Conservation (phyloP, 2,113 vertebrate genomes). For the Sphaerodactylus townsendi region DNA sequence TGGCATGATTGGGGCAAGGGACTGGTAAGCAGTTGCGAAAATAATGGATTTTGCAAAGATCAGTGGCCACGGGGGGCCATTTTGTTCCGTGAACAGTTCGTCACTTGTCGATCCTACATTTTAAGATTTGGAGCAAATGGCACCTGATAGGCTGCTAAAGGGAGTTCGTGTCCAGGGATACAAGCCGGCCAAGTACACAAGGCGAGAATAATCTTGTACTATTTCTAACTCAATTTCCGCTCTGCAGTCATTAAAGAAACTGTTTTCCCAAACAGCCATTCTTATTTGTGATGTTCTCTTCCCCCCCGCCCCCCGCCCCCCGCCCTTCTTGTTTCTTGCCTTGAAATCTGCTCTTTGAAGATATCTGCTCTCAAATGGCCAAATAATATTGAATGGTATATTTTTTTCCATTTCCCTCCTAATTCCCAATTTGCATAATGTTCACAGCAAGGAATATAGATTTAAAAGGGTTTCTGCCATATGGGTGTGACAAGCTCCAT, state of each 20-base stretch:
- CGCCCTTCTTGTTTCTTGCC: conserved; percentile 8
- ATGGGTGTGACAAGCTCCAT: conserved; percentile 46
- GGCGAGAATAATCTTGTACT: background rate
- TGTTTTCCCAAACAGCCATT: conserved; percentile 23
- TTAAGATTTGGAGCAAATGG: background rate
- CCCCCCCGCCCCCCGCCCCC: background rate
- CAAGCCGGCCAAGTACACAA: background rate
- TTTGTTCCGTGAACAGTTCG: background rate
- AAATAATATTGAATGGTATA: conserved; percentile 30
- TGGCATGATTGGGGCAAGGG: background rate
- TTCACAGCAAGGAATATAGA: conserved; percentile 51
- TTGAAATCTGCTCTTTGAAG: conserved; percentile 32
- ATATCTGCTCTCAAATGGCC: background rate
- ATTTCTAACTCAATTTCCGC: background rate
- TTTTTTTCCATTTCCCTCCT: conserved; percentile 41
- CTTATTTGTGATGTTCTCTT: conserved; percentile 20
- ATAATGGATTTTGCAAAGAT: background rate
- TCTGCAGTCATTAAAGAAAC: background rate
- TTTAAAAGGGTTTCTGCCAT: conserved; percentile 48
- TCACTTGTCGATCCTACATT: background rate
- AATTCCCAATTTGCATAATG: conserved; percentile 55
- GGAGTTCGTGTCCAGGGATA: background rate
- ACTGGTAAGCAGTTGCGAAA: background rate
- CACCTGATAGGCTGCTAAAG: background rate
- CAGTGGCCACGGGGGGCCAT: background rate